These are phyloP conservation scores for Nipponia nippon DNA, from an alignment of 2,113 vertebrate genomes.

Conservation along the genomic window DNA sequence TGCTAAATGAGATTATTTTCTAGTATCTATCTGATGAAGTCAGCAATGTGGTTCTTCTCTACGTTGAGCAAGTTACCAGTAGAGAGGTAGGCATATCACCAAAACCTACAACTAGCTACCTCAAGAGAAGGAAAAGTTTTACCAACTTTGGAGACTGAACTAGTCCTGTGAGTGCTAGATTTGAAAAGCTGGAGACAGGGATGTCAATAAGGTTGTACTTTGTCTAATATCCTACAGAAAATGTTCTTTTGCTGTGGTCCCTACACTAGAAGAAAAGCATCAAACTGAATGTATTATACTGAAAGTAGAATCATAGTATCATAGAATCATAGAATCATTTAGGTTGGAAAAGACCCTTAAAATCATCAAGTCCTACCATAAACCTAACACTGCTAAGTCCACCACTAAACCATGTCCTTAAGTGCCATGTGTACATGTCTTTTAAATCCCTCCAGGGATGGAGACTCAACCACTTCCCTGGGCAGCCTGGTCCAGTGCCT, in stretches of 20 bases:
- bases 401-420: background rate
- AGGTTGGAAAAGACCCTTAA: background rate
- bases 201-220: background rate
- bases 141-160: background rate
- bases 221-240: background rate
- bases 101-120: background rate
- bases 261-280: background rate
- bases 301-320: background rate
- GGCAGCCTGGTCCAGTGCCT: background rate
- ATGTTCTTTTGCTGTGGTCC: background rate
- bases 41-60: background rate
- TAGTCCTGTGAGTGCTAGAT: background rate
- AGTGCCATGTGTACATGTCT: background rate
- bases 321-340: background rate
- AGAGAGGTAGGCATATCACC: background rate
- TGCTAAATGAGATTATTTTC: background rate
- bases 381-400: background rate
- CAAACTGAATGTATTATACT: background rate
- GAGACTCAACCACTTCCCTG: background rate
- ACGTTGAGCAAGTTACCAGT: background rate
- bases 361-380: background rate
- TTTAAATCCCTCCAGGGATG: background rate
- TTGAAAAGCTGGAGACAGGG: background rate
- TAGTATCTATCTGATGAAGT: background rate
- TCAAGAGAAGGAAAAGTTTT: background rate